These are phyloP conservation scores for Carposina sasakii DNA, from an alignment of 1,140 invertebrate species.

Conservation along the genomic window DNA sequence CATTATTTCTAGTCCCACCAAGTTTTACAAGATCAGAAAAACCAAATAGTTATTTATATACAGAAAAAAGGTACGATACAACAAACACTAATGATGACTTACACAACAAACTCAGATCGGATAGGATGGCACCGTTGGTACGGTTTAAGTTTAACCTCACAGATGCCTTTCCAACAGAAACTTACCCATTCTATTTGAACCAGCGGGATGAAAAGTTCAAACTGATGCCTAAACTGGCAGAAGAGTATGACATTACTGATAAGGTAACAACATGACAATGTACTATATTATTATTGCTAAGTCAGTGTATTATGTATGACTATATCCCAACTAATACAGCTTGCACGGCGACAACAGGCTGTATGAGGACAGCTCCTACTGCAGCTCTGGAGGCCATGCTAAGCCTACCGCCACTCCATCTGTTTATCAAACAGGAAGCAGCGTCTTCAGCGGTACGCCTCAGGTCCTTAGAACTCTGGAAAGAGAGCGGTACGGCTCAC, in stretches of 20 bases:
- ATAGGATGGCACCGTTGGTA: slow-evolving; percentile 73
- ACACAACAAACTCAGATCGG: slow-evolving; percentile 42
- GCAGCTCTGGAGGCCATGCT: too few relatives aligned
- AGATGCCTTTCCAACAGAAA: slow-evolving; percentile 70
- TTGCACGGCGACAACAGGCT: too few relatives aligned
- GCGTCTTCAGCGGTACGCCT: too few relatives aligned
- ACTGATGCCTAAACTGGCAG: slow-evolving; percentile 66
- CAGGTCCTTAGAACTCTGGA: too few relatives aligned
- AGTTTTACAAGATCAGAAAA: slow-evolving; percentile 85
- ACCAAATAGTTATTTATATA: slow-evolving; percentile 73
- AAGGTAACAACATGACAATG: too few relatives aligned
- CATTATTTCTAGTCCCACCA: slow-evolving; percentile 82
- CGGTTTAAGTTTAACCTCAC: slow-evolving; percentile 72
- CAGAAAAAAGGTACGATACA: slow-evolving; percentile 51
- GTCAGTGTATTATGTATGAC: too few relatives aligned
- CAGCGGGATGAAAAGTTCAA: slow-evolving; percentile 47
- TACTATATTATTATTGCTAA: too few relatives aligned
- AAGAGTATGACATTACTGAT: slow-evolving; percentile 61
- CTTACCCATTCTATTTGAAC: slow-evolving; percentile 56
- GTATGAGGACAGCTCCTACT: too few relatives aligned
- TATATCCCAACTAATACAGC: too few relatives aligned
- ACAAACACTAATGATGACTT: slow-evolving; percentile 49
- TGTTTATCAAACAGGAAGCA: too few relatives aligned
- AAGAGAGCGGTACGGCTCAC: too few relatives aligned
- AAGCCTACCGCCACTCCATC: too few relatives aligned